A percentile compares a stretch with the other conserved stretches of the same genome.
phyloP scores from a whole-genome alignment of 2,113 vertebrate genomes.

The Argyrosomus japonicus region DNA sequence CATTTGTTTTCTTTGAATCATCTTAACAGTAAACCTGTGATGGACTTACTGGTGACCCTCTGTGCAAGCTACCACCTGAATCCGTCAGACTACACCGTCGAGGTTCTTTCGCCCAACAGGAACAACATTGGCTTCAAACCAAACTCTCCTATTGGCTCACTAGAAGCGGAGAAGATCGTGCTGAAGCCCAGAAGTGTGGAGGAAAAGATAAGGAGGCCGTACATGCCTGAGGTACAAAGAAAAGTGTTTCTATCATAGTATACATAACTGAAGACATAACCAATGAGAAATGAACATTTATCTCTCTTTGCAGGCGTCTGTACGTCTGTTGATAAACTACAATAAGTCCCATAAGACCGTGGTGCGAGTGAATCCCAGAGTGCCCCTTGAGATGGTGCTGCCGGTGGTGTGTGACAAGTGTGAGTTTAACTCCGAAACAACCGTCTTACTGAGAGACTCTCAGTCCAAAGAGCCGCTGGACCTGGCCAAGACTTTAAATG shows the following conservation, averaged over 20 bases:
- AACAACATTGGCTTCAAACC: constrained; percentile 91
- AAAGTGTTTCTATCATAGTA: too few species aligned
- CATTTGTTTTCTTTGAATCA: not conserved
- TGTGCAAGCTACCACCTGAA: constrained; percentile 94
- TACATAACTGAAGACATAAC: not conserved
- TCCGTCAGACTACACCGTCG: constrained; percentile 91
- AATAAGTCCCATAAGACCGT: constrained; percentile 93
- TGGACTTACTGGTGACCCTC: constrained; percentile 93
- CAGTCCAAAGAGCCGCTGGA: constrained; percentile 88
- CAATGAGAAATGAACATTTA: not conserved
- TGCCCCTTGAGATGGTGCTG: constrained; percentile 87
- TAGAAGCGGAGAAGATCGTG: constrained; percentile 91
- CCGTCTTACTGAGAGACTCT: constrained; percentile 86
- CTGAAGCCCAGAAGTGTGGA: constrained; percentile 90
- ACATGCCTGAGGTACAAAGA: constrained; percentile 90
- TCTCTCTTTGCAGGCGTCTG: constrained; percentile 87
- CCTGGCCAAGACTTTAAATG: constrained; percentile 88
- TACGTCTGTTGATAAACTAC: constrained; percentile 95
- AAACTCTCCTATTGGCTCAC: constrained; percentile 91
- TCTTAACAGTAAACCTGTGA: constrained; percentile 90
- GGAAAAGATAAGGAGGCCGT: constrained; percentile 85
- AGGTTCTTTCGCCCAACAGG: constrained; percentile 90
- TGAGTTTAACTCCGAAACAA: constrained; percentile 88
- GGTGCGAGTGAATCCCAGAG: constrained; percentile 90
- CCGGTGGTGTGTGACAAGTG: constrained; percentile 91